Conservation (phyloP, 2,113 vertebrate species). For the Microtus pennsylvanicus region DNA sequence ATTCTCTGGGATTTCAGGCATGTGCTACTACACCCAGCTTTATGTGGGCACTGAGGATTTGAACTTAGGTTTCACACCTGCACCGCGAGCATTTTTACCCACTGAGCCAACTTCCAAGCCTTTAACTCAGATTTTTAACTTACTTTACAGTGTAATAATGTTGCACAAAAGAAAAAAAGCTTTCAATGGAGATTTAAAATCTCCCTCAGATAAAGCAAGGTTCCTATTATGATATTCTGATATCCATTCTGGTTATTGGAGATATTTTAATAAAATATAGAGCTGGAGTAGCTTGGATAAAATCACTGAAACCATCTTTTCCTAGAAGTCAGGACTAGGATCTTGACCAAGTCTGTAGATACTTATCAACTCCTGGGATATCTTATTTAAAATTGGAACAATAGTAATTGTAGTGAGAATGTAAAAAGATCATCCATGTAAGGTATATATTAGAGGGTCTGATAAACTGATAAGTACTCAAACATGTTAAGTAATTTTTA, state of each 20-base stretch:
- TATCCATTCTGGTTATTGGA: constrained; percentile 14
- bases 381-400: constrained; percentile 37
- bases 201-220: constrained; percentile 29
- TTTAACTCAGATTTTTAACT: constrained; percentile 58
- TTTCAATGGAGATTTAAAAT: constrained; percentile 46
- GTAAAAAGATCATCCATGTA: constrained; percentile 24
- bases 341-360: constrained; percentile 27
- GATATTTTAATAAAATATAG: constrained; percentile 55
- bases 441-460: neutral
- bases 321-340: neutral
- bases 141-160: constrained; percentile 25
- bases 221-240: neutral
- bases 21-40: neutral
- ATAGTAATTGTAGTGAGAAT: constrained; percentile 20
- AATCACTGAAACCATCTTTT: constrained; percentile 7
- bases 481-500: constrained; percentile 19
- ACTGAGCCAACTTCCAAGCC: neutral
- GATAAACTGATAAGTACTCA: neutral
- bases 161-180: constrained; percentile 1
- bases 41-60: neutral
- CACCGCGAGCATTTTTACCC: neutral
- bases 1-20: neutral
- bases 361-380: neutral
- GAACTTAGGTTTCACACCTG: neutral
- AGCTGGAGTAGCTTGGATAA: constrained; percentile 40